These are phyloP conservation scores for Cheilosia variabilis DNA, from an alignment of 2,888 invertebrate genomes.

Conservation along the genomic window DNA sequence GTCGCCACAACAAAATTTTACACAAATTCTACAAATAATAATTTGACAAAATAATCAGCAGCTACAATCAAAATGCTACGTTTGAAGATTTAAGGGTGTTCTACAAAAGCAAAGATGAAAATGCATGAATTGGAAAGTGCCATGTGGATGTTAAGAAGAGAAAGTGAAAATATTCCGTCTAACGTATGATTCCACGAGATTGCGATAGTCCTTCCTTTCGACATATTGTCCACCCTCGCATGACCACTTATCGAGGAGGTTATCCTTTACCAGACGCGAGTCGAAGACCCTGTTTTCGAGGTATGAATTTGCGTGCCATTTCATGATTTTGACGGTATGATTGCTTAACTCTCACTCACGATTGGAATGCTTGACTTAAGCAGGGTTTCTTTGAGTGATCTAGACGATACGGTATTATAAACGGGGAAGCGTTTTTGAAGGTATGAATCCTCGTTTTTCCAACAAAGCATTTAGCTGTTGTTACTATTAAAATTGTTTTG, in stretches of 20 bases:
- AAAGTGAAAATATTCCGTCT: conserved; percentile 70
- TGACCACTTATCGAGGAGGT: conserved; percentile 82
- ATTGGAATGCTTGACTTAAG: conserved; percentile 83
- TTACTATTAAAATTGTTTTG: neutral
- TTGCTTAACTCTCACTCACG: conserved; percentile 79
- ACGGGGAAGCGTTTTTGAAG: conserved; percentile 80
- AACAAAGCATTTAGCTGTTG: conserved; percentile 80
- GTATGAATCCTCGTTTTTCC: conserved; percentile 81
- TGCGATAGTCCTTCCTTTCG: conserved; percentile 82
- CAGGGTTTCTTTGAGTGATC: conserved; percentile 80
- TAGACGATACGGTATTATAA: conserved; percentile 78
- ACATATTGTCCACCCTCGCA: conserved; percentile 80
- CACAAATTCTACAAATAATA: conserved; percentile 20
- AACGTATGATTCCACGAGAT: conserved; percentile 83
- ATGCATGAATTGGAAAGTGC: conserved; percentile 24
- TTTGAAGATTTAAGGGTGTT: conserved; percentile 24
- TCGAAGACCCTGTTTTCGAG: conserved; percentile 83
- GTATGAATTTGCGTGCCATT: conserved; percentile 80
- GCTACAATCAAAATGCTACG: neutral
- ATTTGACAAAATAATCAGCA: conserved; percentile 13
- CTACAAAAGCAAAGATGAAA: conserved; percentile 31
- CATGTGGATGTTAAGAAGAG: conserved; percentile 13
- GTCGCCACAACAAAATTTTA: conserved; percentile 28
- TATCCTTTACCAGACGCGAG: conserved; percentile 82
- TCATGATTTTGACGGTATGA: conserved; percentile 76